phyloP scores from a whole-genome alignment of 2,797 vertebrate genomes.

The Vespertilio murinus region DNA sequence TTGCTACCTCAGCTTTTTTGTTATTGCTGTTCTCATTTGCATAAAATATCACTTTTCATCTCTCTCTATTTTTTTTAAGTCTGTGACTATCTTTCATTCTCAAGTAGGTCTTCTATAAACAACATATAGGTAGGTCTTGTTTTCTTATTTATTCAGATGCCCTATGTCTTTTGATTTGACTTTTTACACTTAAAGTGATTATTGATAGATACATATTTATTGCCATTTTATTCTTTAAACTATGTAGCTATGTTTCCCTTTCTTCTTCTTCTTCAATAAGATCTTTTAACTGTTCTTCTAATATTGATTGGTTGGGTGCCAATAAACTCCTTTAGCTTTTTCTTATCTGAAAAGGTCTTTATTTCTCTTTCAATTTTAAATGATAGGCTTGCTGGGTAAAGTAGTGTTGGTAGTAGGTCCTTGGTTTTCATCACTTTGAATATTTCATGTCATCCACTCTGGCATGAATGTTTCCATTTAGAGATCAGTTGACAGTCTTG shows the following conservation, averaged over 20 bases:
- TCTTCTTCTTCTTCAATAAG: background rate
- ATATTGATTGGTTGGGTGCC: background rate
- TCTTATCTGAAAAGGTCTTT: background rate
- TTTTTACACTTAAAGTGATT: background rate
- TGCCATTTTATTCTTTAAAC: background rate
- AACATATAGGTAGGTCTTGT: background rate
- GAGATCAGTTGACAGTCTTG: background rate
- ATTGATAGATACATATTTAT: background rate
- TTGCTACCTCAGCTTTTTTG: background rate
- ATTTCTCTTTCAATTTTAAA: background rate
- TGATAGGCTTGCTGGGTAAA: background rate
- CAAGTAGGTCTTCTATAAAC: background rate
- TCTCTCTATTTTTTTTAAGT: background rate
- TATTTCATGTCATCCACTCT: background rate
- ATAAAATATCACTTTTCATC: background rate
- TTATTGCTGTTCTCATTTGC: background rate
- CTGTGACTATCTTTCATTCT: background rate
- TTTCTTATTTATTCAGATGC: background rate
- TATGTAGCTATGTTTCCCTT: background rate
- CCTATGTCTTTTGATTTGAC: no score
- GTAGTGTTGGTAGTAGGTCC: background rate
- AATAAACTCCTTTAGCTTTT: background rate
- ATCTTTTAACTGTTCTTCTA: background rate
- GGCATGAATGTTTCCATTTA: background rate
- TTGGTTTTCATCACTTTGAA: background rate